A percentile compares a stretch with the other conserved stretches of the same genome.
Evolutionary conservation across 2,888 invertebrate species (phyloP).

Genomic region (Graphium colonna): DNA sequence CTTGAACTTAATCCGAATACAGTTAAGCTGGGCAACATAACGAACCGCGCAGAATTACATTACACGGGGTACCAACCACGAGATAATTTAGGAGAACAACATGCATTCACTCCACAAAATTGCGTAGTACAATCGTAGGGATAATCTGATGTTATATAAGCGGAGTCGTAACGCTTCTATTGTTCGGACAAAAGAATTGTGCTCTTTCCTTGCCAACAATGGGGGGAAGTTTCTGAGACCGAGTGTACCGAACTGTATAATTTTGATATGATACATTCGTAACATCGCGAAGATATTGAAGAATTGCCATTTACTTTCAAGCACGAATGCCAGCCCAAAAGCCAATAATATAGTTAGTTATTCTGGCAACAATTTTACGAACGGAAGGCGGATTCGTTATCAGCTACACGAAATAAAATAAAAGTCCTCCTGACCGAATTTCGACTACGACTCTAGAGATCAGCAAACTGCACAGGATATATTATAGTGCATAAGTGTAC

Average conservation of each 20-base stretch:
- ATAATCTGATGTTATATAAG: slow-evolving; percentile 18
- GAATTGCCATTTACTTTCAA: no score
- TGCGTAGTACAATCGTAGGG: slow-evolving; percentile 12
- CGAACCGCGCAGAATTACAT: not conserved
- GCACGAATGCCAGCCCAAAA: no score
- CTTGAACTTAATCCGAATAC: no score
- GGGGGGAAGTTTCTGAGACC: slow-evolving; percentile 17
- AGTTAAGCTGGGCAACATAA: not conserved
- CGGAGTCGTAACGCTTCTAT: slow-evolving; percentile 9
- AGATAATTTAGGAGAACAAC: not conserved
- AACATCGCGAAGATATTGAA: slow-evolving; percentile 2
- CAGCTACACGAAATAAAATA: no score
- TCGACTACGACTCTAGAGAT: no score
- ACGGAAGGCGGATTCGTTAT: no score
- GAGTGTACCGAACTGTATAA: slow-evolving; percentile 1
- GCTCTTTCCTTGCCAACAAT: slow-evolving; percentile 13
- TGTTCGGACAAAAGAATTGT: slow-evolving; percentile 20
- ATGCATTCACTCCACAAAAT: slow-evolving; percentile 11
- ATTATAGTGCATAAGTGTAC: no score
- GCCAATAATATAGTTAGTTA: no score
- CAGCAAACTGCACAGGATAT: no score
- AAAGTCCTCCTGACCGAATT: no score
- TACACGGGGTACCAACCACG: not conserved
- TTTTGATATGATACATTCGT: slow-evolving; percentile 9
- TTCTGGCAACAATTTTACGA: no score